Evolutionary conservation across 2,113 vertebrate species (phyloP), one percentile per base, ranked within the genome.

Genomic region (Calypte anna): DNA sequence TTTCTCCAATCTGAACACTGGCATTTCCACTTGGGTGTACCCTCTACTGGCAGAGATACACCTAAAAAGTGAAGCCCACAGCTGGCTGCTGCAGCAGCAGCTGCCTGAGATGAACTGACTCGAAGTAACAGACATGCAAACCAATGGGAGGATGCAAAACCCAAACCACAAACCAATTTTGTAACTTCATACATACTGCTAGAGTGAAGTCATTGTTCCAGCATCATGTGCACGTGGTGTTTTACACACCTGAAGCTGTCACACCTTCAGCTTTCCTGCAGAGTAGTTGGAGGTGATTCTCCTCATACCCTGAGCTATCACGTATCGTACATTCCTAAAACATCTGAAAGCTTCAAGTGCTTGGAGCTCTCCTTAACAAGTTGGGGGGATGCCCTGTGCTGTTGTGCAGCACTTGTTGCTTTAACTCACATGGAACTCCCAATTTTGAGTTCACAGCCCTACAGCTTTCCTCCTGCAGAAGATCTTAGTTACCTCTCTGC

Each of bases 221-320:
- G 7, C 43, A 15, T 38, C 28, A 25, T n/a, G 14, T 1, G 1
- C 6, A 24, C 28, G 5, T 24, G 6, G 2, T 2, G 48, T n/a
- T 7, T 46, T 2, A 40, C 43, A n/a, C 46, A 5, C 64, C 3
- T 3, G 4, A 51, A 79, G 48, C 88, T 75, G 19, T 50, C 72
- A 19, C 67, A 80, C 44, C 59, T 86, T 55, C 73, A 9, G 17
- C 31, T 81, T 79, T 28, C 73, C 40, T 13, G 4, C 38, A 10
- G 7, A 11, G 36, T 28, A 57, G 14, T 15, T 7, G 12, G 14
- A 67, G 61, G 54, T 28, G 9, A 40, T 86, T 76, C 62, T 90
- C 53, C 63, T 55, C 87, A 77, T 51, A 31, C 55, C 53, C 48
- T 5, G 24, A 43, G 28, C 54, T 8, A 40, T 43, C n/a, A 19